Percentiles rank a stretch among this genome's conserved stretches.
Evolutionary conservation across 2,888 invertebrate species (phyloP).

Genomic region (Dasypogon diadema): DNA sequence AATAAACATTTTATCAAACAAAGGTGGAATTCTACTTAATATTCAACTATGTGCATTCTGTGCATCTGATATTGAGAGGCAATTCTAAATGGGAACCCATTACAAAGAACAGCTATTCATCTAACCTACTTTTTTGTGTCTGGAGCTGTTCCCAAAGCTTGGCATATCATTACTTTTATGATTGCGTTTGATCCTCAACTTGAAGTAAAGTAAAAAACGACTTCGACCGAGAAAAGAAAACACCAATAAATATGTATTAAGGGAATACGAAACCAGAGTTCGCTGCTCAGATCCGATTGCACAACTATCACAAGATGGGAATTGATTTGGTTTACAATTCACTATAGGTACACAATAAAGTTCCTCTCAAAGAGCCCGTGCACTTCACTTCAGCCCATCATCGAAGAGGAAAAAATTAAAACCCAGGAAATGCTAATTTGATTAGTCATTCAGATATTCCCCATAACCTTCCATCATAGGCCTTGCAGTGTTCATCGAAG

Average conservation of each 20-base stretch:
- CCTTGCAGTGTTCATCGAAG: background rate
- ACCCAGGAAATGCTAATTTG: conserved; percentile 47
- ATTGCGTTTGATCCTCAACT: conserved; percentile 22
- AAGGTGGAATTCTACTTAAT: conserved; percentile 23
- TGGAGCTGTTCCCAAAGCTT: conserved; percentile 12
- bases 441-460: conserved; percentile 43
- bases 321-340: conserved; percentile 38
- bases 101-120: conserved; percentile 42
- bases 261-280: conserved; percentile 20
- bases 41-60: conserved; percentile 26
- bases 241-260: conserved; percentile 40
- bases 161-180: conserved; percentile 43
- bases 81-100: conserved; percentile 26
- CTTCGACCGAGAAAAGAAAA: conserved; percentile 12
- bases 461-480: background rate
- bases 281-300: conserved; percentile 12
- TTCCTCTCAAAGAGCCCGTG: background rate
- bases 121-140: conserved; percentile 36
- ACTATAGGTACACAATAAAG: conserved; percentile 12
- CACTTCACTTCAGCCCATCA: background rate
- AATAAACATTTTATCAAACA: conserved; percentile 24
- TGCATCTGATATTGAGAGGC: conserved; percentile 11
- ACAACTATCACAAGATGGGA: conserved; percentile 1
- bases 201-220: conserved; percentile 8
- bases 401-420: background rate